phyloP scores from a whole-genome alignment of 2,888 invertebrate species.

The Monopis laevigella region DNA sequence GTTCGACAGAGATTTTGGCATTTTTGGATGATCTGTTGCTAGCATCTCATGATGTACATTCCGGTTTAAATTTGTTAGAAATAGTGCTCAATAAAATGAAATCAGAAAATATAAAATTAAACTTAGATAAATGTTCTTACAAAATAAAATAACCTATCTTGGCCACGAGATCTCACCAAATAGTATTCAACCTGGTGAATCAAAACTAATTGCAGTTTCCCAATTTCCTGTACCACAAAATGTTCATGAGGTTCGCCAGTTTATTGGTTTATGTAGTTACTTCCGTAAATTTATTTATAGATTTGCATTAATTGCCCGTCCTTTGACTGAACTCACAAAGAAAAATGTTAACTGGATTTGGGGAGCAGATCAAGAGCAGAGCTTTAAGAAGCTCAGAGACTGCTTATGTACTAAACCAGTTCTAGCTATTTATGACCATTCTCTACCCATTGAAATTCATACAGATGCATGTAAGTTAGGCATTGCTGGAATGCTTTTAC shows the following conservation, averaged over 20 bases:
- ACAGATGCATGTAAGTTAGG: slow-evolving; percentile 23
- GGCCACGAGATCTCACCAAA: slow-evolving; percentile 21
- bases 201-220: slow-evolving; percentile 15
- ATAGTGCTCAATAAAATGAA: slow-evolving; percentile 15
- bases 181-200: slow-evolving; percentile 20
- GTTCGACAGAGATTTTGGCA: slow-evolving; percentile 6
- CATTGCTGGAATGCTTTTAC: slow-evolving; percentile 21
- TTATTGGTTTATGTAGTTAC: slow-evolving; percentile 24
- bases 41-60: slow-evolving; percentile 13
- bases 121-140: slow-evolving; percentile 22
- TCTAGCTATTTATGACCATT: slow-evolving; percentile 23
- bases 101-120: slow-evolving; percentile 21
- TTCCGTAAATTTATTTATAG: slow-evolving; percentile 25
- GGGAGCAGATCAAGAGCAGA: slow-evolving; percentile 1
- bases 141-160: slow-evolving; percentile 20
- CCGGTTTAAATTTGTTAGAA: slow-evolving; percentile 16
- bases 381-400: slow-evolving; percentile 4
- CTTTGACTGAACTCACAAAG: slow-evolving; percentile 22
- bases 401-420: slow-evolving; percentile 13
- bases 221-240: slow-evolving; percentile 21
- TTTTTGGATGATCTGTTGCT: slow-evolving; percentile 20
- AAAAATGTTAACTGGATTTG: slow-evolving; percentile 19
- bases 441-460: slow-evolving; percentile 22
- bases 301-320: slow-evolving; percentile 23
- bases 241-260: slow-evolving; percentile 24